phyloP scores from a whole-genome alignment of 1,140 invertebrate genomes.

The Hetaerina americana region DNA sequence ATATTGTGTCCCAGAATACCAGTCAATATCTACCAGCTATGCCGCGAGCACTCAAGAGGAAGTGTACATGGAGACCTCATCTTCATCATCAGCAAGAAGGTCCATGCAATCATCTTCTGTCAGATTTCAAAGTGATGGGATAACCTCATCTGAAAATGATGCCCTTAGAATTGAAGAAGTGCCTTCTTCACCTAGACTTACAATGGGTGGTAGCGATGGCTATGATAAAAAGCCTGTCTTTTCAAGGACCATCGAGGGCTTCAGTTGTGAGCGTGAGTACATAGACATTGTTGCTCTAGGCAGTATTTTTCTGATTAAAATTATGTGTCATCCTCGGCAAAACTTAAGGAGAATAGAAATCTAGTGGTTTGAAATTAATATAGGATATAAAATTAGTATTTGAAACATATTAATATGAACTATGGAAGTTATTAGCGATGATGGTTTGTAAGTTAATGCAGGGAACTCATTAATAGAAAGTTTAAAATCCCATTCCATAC shows the following conservation, averaged over 20 bases:
- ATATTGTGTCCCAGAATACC: neutral
- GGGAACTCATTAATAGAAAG: too few species aligned
- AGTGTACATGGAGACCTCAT: constrained; percentile 13
- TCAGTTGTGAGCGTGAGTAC: constrained; percentile 61
- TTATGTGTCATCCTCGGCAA: too few species aligned
- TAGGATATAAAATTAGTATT: too few species aligned
- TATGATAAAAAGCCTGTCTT: constrained; percentile 49
- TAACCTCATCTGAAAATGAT: neutral
- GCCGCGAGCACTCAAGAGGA: constrained; percentile 14
- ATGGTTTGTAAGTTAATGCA: too few species aligned
- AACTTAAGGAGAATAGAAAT: too few species aligned
- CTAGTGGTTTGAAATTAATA: too few species aligned
- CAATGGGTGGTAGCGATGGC: constrained; percentile 7
- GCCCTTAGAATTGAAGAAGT: neutral
- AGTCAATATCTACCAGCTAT: constrained; percentile 20
- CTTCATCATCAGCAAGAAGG: neutral
- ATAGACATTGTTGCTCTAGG: too few species aligned
- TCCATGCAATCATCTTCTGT: neutral
- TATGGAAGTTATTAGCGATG: too few species aligned
- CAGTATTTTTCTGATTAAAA: too few species aligned
- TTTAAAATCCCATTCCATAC: too few species aligned
- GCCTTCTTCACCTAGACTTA: neutral
- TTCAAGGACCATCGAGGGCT: constrained; percentile 55
- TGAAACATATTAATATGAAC: too few species aligned
- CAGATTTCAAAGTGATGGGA: neutral